A percentile compares a stretch with the other conserved stretches of the same genome.
Conservation (phyloP, 2,888 invertebrate species). For the Dichetophora obliterata region DNA sequence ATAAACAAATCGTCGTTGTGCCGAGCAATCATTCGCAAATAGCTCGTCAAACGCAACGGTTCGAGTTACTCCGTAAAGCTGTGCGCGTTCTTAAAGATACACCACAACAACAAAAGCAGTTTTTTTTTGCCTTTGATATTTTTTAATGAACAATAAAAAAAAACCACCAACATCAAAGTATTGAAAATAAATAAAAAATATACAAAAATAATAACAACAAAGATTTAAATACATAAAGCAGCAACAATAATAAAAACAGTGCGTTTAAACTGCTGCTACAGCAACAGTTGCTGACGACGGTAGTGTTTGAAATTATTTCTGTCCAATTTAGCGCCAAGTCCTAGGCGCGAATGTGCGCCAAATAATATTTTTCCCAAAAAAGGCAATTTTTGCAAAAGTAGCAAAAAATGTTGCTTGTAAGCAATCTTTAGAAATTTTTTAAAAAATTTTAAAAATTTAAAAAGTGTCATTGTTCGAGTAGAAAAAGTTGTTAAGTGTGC, state of each 20-base stretch:
- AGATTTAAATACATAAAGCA: neutral
- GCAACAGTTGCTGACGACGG: conserved; percentile 6
- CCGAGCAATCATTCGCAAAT: conserved; percentile 68
- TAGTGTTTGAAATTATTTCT: neutral
- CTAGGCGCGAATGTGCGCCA: conserved; percentile 35
- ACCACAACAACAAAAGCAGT: conserved; percentile 33
- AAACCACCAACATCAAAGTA: neutral
- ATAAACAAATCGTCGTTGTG: conserved; percentile 46
- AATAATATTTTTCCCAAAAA: too few relatives aligned
- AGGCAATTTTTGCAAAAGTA: neutral
- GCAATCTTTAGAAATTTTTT: conserved; percentile 51
- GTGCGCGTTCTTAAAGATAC: conserved; percentile 53
- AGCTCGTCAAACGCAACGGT: conserved; percentile 69
- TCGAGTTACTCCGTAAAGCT: conserved; percentile 44
- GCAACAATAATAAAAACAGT: conserved; percentile 14
- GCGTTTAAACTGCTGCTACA: neutral
- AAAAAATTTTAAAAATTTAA: conserved; percentile 45
- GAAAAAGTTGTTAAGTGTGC: conserved; percentile 32
- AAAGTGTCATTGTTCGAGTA: conserved; percentile 12
- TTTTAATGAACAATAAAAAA: neutral
- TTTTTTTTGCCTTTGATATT: neutral
- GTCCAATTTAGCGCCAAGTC: neutral
- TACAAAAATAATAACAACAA: too few relatives aligned
- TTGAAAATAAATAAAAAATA: neutral
- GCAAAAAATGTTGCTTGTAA: conserved; percentile 64